phyloP scores from a whole-genome alignment of 2,113 vertebrate species.

The Salvelinus alpinus region DNA sequence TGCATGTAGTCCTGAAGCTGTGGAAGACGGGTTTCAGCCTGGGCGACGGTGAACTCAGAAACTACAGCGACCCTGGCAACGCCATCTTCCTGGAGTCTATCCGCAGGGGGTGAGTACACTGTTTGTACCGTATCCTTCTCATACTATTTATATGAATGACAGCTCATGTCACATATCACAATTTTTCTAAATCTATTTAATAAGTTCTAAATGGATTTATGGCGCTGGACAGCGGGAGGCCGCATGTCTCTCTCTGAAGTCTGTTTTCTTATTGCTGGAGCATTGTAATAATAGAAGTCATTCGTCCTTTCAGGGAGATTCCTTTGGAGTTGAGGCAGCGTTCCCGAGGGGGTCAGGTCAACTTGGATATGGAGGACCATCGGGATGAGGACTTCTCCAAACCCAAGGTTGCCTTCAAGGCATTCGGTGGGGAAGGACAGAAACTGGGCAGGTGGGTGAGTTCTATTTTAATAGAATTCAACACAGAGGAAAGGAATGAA shows the following conservation, averaged over 20 bases:
- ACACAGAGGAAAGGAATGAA: no score
- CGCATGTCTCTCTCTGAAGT: no score
- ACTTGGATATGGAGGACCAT: constrained; percentile 98
- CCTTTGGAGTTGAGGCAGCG: constrained; percentile 90
- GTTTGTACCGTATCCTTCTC: no score
- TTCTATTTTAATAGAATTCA: neutral
- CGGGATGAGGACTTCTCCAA: constrained; percentile 92
- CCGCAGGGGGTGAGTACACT: constrained; percentile 83
- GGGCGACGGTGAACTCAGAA: constrained; percentile 90
- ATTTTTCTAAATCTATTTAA: no score
- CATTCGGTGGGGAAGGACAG: constrained; percentile 94
- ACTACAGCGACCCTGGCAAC: constrained; percentile 92
- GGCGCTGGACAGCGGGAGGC: no score
- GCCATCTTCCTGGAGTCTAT: constrained; percentile 95
- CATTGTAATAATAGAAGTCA: no score
- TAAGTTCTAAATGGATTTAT: no score
- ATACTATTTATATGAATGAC: no score
- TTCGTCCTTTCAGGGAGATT: constrained; percentile 81
- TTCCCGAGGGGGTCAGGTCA: constrained; percentile 90
- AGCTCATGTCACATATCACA: no score
- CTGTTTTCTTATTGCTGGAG: no score
- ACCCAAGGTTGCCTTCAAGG: constrained; percentile 84
- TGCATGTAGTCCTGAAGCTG: constrained; percentile 93
- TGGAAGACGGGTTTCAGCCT: constrained; percentile 97
- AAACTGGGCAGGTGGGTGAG: constrained; percentile 86